A percentile compares a stretch with the other conserved stretches of the same genome.
Evolutionary conservation across 2,797 vertebrate species (phyloP).

Genomic region (Pempheris klunzingeri): DNA sequence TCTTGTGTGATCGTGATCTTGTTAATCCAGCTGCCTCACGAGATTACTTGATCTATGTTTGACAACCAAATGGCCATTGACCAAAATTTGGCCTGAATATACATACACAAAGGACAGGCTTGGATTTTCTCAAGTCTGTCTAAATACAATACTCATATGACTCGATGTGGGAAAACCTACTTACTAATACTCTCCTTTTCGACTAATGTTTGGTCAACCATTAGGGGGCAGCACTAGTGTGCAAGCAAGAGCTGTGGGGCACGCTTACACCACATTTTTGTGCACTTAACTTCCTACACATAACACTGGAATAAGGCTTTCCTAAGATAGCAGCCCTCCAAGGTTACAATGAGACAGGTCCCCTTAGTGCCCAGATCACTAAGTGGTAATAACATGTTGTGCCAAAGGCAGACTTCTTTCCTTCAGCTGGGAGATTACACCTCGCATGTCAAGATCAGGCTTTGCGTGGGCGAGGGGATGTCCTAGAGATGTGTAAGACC

Average conservation of each 20-base stretch:
- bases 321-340: slow-evolving; percentile 46
- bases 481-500: slow-evolving; percentile 37
- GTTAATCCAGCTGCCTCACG: too few species aligned
- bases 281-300: slow-evolving; percentile 20
- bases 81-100: neutral
- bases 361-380: slow-evolving; percentile 29
- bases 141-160: neutral
- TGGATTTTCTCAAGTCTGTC: neutral
- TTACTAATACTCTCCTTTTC: too few species aligned
- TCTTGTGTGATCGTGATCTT: too few species aligned
- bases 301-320: slow-evolving; percentile 25
- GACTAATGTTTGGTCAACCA: too few species aligned
- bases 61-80: neutral
- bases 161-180: too few species aligned
- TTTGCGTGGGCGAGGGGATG: slow-evolving; percentile 46
- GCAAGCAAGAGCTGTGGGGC: slow-evolving; percentile 3
- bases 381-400: slow-evolving; percentile 49
- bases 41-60: too few species aligned
- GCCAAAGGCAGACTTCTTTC: slow-evolving; percentile 33
- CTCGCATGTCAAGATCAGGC: slow-evolving; percentile 52
- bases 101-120: neutral
- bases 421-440: slow-evolving; percentile 35
- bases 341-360: slow-evolving; percentile 39
- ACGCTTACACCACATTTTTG: slow-evolving; percentile 10
- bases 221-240: too few species aligned